A percentile compares a stretch with the other conserved stretches of the same genome.
Evolutionary conservation across 2,113 vertebrate genomes (phyloP).

Genomic region (Indicator indicator): DNA sequence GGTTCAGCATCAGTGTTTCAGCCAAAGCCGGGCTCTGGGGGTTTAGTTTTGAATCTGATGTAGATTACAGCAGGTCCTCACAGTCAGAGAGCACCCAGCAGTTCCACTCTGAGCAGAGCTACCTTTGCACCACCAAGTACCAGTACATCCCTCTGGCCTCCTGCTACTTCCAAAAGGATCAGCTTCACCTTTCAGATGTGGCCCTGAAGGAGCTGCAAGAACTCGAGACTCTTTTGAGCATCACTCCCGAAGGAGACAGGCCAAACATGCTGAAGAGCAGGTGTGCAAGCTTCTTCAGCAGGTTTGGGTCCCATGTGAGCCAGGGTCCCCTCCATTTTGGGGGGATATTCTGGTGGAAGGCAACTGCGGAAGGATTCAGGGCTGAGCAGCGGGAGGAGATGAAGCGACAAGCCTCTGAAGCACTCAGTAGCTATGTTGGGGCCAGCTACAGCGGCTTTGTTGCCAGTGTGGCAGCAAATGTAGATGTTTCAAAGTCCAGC

Average conservation of each 20-base stretch:
- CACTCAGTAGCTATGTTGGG: background rate
- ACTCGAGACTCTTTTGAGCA: conserved; percentile 36
- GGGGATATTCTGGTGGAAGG: conserved; percentile 78
- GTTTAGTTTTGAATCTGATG: background rate
- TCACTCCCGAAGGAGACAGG: background rate
- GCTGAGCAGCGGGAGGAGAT: background rate
- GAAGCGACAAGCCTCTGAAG: background rate
- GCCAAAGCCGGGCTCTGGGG: background rate
- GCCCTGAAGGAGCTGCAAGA: conserved; percentile 60
- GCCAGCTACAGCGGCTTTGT: background rate
- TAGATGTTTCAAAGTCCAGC: background rate
- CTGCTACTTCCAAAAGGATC: conserved; percentile 49
- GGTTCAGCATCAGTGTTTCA: conserved; percentile 17
- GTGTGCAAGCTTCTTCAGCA: conserved; percentile 58
- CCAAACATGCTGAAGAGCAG: background rate
- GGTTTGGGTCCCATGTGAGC: conserved; percentile 70
- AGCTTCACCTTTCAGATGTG: conserved; percentile 55
- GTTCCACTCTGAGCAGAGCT: background rate
- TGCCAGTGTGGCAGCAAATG: accelerated
- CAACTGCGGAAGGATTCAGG: conserved; percentile 30
- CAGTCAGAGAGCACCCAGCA: background rate
- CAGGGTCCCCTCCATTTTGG: conserved; percentile 74
- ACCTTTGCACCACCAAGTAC: conserved; percentile 54
- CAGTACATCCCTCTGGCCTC: conserved; percentile 70
- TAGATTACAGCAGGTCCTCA: background rate